Evolutionary conservation across 2,113 vertebrate species (phyloP).

Genomic region (Charina bottae): DNA sequence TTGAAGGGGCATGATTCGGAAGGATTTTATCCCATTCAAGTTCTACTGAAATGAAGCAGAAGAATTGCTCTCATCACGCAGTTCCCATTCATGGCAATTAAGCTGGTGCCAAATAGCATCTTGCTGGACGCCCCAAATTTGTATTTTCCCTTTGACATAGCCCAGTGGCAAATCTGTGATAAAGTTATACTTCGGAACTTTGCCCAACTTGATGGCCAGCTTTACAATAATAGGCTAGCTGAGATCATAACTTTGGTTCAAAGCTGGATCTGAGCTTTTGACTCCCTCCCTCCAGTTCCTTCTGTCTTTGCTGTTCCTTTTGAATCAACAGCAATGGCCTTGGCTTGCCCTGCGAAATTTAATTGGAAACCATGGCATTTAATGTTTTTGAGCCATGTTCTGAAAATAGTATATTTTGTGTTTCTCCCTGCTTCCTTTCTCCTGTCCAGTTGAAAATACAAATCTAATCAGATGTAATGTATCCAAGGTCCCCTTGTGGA

Average conservation of each 20-base stretch:
- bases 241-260: too few species aligned
- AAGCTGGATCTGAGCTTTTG: too few species aligned
- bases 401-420: accelerated
- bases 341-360: background rate
- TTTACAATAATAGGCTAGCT: too few species aligned
- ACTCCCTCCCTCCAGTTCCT: too few species aligned
- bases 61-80: background rate
- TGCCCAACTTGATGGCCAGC: too few species aligned
- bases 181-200: too few species aligned
- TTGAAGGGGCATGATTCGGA: background rate
- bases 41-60: background rate
- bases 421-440: background rate
- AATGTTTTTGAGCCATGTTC: background rate
- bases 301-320: background rate
- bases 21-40: background rate
- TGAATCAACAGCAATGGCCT: background rate
- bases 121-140: too few species aligned
- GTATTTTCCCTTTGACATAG: too few species aligned
- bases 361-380: background rate
- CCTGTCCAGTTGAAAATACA: accelerated
- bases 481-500: constrained; percentile 8
- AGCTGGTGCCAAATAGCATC: too few species aligned
- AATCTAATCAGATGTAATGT: constrained; percentile 30
- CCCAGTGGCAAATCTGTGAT: too few species aligned
- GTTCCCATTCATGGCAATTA: too few species aligned